Evolutionary conservation across 2,113 vertebrate species (phyloP), one percentile per base, ranked within the genome.

Genomic region (Phaethornis superciliosus): DNA sequence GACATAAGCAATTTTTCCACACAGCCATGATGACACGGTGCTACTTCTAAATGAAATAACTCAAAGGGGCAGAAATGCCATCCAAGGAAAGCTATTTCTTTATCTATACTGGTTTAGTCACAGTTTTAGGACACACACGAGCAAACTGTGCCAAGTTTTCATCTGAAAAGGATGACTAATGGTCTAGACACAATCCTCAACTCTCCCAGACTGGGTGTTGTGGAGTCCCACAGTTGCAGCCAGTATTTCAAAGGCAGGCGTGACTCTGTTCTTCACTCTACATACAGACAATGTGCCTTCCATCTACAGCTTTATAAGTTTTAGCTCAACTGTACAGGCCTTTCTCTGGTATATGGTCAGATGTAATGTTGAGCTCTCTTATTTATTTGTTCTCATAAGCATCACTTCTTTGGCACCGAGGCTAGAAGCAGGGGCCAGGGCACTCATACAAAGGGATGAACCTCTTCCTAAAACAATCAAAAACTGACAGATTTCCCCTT

Each of bases 361-460:
- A 51, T 42, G 28, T 21, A 72, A 51, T 1, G 18, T 0, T 46
- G 67, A 42, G 22, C 26, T 58, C 40, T 47, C 27, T 75, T 33
- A 2, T 10, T 49, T 72, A 37, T 63, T 56, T 55, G 30, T 65
- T 85, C 58, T 68, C 44, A 3, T 5, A 68, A 88, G 35, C 4
- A 0, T 20, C 47, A 76, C 12, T 64, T 32, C 12, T 59, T n/a
- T 28, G 23, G 82, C 30, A 70, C 23, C 3, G 1, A 0, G 2
- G 47, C 70, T 80, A 60, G 28, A 85, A 80, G 52, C 21, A 30
- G 11, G 18, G 59, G 10, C 74, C 87, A 74, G 42, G 49, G 47
- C 55, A 35, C 24, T 49, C 42, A 33, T 51, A 46, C 0, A 1
- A 9, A 22, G 37, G 20, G 27, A 90, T 85, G 35, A 1, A 71